A percentile compares a stretch with the other conserved stretches of the same genome.
Evolutionary conservation across 2,113 vertebrate genomes (phyloP).

Genomic region (Pterocles gutturalis): DNA sequence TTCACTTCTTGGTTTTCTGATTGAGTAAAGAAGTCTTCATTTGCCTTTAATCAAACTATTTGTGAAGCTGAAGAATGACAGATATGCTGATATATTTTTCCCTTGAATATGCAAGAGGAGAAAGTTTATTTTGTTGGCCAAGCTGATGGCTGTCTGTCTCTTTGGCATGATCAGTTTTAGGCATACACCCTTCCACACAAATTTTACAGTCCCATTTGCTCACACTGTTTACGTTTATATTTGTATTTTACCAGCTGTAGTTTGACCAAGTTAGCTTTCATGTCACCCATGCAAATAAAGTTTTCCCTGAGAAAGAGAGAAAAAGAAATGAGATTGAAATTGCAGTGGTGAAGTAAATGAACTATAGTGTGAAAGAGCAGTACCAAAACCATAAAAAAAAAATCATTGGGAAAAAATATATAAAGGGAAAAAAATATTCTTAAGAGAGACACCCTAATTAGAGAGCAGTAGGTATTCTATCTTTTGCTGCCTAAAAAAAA

Average conservation of each 20-base stretch:
- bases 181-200: neutral
- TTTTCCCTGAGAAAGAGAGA: neutral
- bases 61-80: neutral
- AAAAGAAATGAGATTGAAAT: neutral
- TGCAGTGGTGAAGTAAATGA: neutral
- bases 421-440: accelerated
- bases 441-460: neutral
- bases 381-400: neutral
- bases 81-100: neutral
- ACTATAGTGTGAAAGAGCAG: neutral
- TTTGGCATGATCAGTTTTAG: neutral
- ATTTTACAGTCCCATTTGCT: neutral
- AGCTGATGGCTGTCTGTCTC: neutral
- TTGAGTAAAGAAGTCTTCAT: neutral
- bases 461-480: neutral
- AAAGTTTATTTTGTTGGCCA: neutral
- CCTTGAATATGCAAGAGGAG: neutral
- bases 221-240: accelerated
- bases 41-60: neutral
- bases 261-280: neutral
- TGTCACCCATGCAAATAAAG: neutral
- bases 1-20: neutral
- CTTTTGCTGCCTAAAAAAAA: neutral
- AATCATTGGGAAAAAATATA: neutral
- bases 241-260: neutral